These are phyloP conservation scores for Allobates femoralis DNA, from an alignment of 2,797 vertebrate species.

Conservation along the genomic window DNA sequence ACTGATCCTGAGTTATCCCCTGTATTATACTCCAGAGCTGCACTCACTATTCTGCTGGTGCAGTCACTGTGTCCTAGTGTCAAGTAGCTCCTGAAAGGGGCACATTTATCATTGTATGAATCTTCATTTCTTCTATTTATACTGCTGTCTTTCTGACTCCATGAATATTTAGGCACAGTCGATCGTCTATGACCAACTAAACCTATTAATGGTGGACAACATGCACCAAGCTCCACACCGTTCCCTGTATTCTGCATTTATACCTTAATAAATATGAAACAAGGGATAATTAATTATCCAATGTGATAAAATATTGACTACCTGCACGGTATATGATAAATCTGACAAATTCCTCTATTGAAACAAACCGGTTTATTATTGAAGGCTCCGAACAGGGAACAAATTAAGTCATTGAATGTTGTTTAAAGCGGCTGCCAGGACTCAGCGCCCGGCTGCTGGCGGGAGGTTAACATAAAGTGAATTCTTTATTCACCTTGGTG, in stretches of 20 bases:
- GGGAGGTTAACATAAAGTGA: slow-evolving; percentile 49
- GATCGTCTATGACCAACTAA: neutral
- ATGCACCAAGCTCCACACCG: neutral
- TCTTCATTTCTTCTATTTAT: no score
- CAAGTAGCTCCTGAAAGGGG: no score
- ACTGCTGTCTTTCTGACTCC: no score
- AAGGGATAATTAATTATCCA: neutral
- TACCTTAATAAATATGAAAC: neutral
- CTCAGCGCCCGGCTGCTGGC: slow-evolving; percentile 5
- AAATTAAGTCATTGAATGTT: slow-evolving; percentile 47
- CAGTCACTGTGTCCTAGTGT: no score
- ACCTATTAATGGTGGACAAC: neutral
- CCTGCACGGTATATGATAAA: neutral
- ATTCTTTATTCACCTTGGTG: slow-evolving; percentile 72
- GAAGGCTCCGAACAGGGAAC: slow-evolving; percentile 28
- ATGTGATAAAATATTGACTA: neutral
- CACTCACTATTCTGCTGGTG: no score
- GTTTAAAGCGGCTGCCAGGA: slow-evolving; percentile 17
- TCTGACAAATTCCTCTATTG: neutral
- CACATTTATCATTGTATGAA: no score
- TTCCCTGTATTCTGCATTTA: neutral
- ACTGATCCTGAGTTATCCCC: no score
- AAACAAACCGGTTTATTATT: slow-evolving; percentile 37
- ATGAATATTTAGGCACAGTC: neutral
- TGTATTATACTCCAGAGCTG: no score